Evolutionary conservation across 2,797 vertebrate genomes (phyloP).

Genomic region (Karalla daura): DNA sequence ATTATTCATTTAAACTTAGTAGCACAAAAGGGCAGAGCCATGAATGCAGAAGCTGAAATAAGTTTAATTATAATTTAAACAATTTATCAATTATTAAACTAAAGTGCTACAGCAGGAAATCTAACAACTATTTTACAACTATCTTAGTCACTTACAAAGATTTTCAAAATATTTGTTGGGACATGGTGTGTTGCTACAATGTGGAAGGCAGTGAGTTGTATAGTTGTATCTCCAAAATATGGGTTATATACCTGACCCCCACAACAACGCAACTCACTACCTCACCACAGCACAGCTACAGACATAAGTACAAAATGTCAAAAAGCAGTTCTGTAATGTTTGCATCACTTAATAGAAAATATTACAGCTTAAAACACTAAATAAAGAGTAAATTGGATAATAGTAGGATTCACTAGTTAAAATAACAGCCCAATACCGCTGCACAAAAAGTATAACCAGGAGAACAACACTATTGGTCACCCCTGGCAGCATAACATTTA

Average conservation of each 20-base stretch:
- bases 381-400: too few relatives aligned
- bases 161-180: not conserved
- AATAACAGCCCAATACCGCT: too few relatives aligned
- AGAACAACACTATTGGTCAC: constrained; percentile 12
- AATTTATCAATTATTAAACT: too few relatives aligned
- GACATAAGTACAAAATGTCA: too few relatives aligned
- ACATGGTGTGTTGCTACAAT: constrained; percentile 40
- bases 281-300: constrained; percentile 83
- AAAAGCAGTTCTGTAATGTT: too few relatives aligned
- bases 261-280: constrained; percentile 97
- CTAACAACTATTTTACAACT: too few relatives aligned
- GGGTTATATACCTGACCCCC: constrained; percentile 85
- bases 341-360: too few relatives aligned
- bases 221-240: constrained; percentile 90
- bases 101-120: not conserved
- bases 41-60: too few relatives aligned
- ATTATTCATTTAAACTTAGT: not conserved
- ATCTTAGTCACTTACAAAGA: not conserved
- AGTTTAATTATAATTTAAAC: too few relatives aligned
- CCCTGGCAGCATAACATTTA: constrained; percentile 37
- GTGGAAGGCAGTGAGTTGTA: constrained; percentile 94
- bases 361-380: too few relatives aligned
- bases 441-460: too few relatives aligned
- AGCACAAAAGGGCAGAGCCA: not conserved
- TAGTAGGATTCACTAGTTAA: too few relatives aligned